A percentile compares a stretch with the other conserved stretches of the same genome.
Evolutionary conservation across 2,797 vertebrate genomes (phyloP).

Genomic region (Meda fulgida): DNA sequence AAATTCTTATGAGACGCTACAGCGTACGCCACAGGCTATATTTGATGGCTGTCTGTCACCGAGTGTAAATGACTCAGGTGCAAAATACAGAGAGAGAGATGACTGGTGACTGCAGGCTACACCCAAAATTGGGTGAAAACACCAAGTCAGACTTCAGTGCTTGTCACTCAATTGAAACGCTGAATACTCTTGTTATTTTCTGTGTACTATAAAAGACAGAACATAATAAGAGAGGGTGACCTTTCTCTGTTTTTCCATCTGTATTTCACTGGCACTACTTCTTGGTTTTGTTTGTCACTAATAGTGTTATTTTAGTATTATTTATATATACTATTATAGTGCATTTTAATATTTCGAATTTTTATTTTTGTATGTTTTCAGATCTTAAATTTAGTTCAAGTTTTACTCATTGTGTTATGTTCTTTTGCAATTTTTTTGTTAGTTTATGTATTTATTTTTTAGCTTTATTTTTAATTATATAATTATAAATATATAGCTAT

Average conservation of each 20-base stretch:
- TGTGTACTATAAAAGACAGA: slow-evolving; percentile 4
- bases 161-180: slow-evolving; percentile 42
- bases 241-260: background rate
- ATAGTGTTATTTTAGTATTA: background rate
- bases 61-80: slow-evolving; percentile 51
- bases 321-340: background rate
- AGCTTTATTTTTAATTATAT: background rate
- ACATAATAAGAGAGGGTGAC: background rate
- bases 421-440: too few species aligned
- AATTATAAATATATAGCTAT: too few species aligned
- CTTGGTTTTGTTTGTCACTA: background rate
- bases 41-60: slow-evolving; percentile 54
- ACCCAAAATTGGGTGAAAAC: slow-evolving; percentile 36
- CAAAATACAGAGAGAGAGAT: slow-evolving; percentile 31
- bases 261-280: background rate
- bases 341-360: background rate
- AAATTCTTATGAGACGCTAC: slow-evolving; percentile 34
- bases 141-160: slow-evolving; percentile 31
- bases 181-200: background rate
- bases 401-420: background rate
- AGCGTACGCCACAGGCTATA: slow-evolving; percentile 26
- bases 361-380: background rate
- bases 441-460: background rate
- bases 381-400: background rate
- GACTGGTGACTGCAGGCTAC: slow-evolving; percentile 44